Evolutionary conservation across 1,140 invertebrate species (phyloP).

Genomic region (Ceratoteleas bidentatus): DNA sequence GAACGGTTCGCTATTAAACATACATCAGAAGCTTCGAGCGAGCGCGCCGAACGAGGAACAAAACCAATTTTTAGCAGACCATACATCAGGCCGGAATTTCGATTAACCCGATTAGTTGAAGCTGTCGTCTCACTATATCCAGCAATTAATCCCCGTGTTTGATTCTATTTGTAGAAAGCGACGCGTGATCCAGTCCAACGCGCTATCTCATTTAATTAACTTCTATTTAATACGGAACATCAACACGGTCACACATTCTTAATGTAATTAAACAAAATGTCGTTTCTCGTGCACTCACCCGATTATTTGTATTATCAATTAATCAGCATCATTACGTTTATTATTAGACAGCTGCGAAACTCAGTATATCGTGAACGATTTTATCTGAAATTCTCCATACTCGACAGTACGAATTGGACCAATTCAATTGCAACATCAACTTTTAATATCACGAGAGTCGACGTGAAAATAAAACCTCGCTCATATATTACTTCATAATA

Average conservation of each 20-base stretch:
- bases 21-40: no score
- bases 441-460: background rate
- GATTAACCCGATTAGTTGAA: slow-evolving; percentile 69
- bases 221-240: slow-evolving; percentile 27
- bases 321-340: no score
- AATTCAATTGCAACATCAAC: no score
- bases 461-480: background rate
- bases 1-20: no score
- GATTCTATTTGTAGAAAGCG: slow-evolving; percentile 56
- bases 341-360: no score
- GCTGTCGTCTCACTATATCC: slow-evolving; percentile 66
- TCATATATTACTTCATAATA: slow-evolving; percentile 50
- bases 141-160: slow-evolving; percentile 67
- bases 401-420: no score
- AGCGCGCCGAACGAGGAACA: no score
- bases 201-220: slow-evolving; percentile 39
- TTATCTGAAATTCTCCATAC: no score
- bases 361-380: no score
- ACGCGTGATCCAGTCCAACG: slow-evolving; percentile 45
- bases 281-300: no score
- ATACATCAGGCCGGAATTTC: slow-evolving; percentile 69
- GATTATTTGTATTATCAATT: no score
- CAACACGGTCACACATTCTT: background rate
- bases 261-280: background rate
- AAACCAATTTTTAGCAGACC: no score